Evolutionary conservation across 2,113 vertebrate genomes (phyloP).

Genomic region (Plotosus lineatus): DNA sequence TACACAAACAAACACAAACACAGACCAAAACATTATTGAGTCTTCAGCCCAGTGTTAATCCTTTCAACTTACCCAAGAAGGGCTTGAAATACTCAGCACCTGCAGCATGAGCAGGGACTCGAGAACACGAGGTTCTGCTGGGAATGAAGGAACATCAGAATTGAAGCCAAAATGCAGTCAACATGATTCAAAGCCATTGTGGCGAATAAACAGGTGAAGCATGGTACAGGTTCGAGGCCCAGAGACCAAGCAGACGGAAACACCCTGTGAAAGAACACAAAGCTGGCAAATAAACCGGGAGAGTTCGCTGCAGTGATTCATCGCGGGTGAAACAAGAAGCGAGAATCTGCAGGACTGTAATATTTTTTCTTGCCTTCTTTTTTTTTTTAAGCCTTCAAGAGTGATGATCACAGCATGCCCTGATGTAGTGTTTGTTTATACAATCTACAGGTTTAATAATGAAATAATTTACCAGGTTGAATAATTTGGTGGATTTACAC

Average conservation of each 20-base stretch:
- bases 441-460: neutral
- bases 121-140: neutral
- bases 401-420: neutral
- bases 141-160: neutral
- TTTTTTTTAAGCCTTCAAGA: slow-evolving; percentile 11
- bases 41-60: neutral
- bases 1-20: neutral
- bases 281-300: slow-evolving; percentile 6
- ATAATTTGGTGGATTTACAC: slow-evolving; percentile 8
- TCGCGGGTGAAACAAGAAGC: slow-evolving; percentile 5
- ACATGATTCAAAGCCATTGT: slow-evolving; percentile 18
- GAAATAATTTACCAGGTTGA: slow-evolving; percentile 20
- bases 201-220: slow-evolving; percentile 30
- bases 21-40: neutral
- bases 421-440: neutral
- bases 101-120: neutral
- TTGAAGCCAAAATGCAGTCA: slow-evolving; percentile 12
- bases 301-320: neutral
- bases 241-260: slow-evolving; percentile 20
- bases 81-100: neutral
- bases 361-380: too few species aligned
- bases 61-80: neutral
- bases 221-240: neutral
- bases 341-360: neutral
- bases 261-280: neutral